Base-by-base conservation (phyloP, 2,888 invertebrate species). In the Notodonta ziczac region DNA sequence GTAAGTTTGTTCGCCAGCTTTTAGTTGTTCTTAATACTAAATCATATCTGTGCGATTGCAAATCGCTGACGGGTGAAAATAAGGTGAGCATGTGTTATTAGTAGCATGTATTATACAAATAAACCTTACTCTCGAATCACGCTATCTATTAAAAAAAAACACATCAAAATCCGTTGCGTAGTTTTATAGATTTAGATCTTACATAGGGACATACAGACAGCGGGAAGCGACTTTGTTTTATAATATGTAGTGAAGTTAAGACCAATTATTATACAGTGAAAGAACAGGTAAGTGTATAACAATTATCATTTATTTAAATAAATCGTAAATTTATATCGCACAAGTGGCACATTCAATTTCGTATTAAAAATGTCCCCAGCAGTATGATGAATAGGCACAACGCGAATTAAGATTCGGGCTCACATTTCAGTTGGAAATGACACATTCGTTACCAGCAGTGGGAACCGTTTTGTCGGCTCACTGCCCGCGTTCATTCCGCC, bases 391-490 rank as follows among this genome's bases (percentile, higher is more conserved):
- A 81, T 76, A 80, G 73, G 72, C 77, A 81, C 77, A 81, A 81
- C 80, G 72, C 74, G 76, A 84, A 85, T 85, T 83, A 85, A 82
- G 82, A 84, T 76, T 76, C 81, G 79, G 72, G 82, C 72, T 85
- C 85, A 83, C 84, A 86, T 88, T 84, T 83, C 85, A 75, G 80
- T 87, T 89, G 89, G 82, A 88, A 87, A 84, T 88, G 89, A 90
- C 90, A 90, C 86, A 89, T 88, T 87, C 89, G 87, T 90, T 88
- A 88, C 83, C 83, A 82, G 84, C 85, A 87, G 86, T 86, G 83
- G 84, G 77, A 76, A 79, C 82, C 85, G 82, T 88, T 89, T 90
- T 86, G 84, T 85, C 90, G 89, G 87, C 89, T 88, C 90, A 87
- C 85, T 90, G 89, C 88, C 79, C 82, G 83, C 86, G 88, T 88